phyloP scores from a whole-genome alignment of 2,113 vertebrate genomes.

The Oplegnathus fasciatus region DNA sequence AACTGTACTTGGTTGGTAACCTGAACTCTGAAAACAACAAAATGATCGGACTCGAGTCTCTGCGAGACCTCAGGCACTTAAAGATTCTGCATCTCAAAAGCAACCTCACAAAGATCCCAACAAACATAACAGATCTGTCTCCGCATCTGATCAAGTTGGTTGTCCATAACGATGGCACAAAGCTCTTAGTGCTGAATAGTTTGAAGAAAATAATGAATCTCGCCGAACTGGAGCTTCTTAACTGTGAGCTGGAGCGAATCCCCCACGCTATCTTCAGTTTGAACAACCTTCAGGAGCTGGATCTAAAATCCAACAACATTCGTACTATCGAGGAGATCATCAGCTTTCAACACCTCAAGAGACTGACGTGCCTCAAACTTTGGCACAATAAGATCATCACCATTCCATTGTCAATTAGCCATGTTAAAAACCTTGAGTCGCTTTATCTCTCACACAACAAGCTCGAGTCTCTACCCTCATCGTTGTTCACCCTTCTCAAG shows the following conservation, averaged over 20 bases:
- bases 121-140: slow-evolving; percentile 97
- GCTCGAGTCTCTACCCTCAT: slow-evolving; percentile 91
- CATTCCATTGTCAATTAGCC: slow-evolving; percentile 95
- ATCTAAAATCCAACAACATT: slow-evolving; percentile 98
- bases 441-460: slow-evolving; percentile 98
- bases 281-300: slow-evolving; percentile 96
- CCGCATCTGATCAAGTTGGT: slow-evolving; percentile 95
- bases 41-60: slow-evolving; percentile 97
- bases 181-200: slow-evolving; percentile 96
- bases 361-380: slow-evolving; percentile 95
- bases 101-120: slow-evolving; percentile 98
- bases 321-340: slow-evolving; percentile 98
- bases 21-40: slow-evolving; percentile 99
- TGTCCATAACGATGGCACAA: slow-evolving; percentile 97
- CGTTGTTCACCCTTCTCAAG: slow-evolving; percentile 95
- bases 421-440: slow-evolving; percentile 95
- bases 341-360: slow-evolving; percentile 98
- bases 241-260: slow-evolving; percentile 97
- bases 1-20: slow-evolving; percentile 95
- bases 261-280: slow-evolving; percentile 98
- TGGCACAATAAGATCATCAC: slow-evolving; percentile 98
- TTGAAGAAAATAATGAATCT: slow-evolving; percentile 99
- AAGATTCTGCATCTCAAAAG: slow-evolving; percentile 97
- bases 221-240: slow-evolving; percentile 94
- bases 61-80: slow-evolving; percentile 94